Conservation (phyloP, 2,888 invertebrate genomes). For the Cepaea hortensis region DNA sequence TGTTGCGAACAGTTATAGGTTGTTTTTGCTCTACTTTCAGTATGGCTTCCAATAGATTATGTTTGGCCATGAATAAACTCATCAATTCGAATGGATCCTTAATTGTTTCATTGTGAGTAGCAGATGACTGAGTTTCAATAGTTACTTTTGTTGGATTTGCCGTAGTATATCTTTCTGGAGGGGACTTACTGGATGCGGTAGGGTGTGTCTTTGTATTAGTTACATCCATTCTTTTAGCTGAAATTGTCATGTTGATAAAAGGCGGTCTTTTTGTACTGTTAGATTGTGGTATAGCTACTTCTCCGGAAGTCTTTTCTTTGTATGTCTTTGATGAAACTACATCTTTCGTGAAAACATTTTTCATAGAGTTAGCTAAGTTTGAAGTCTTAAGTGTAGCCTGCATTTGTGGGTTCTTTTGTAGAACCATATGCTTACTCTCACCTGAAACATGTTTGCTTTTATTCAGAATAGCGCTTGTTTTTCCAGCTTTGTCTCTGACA, state of each 20-base stretch:
- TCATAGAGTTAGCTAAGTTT: not conserved
- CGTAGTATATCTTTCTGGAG: not conserved
- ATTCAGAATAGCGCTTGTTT: not conserved
- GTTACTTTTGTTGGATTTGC: not conserved
- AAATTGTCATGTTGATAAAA: not conserved
- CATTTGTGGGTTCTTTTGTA: not conserved
- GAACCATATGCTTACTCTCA: not conserved
- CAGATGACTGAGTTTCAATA: not conserved
- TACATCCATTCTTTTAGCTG: not conserved
- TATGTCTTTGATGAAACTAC: not conserved
- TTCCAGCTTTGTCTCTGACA: not conserved
- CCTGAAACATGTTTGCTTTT: not conserved
- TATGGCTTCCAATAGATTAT: not conserved
- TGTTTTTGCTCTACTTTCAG: not conserved
- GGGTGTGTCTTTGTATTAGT: not conserved
- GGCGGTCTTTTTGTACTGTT: not conserved
- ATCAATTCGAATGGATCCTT: conserved; percentile 40
- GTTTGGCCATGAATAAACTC: conserved; percentile 23
- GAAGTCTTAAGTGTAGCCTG: not conserved
- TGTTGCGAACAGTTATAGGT: not conserved
- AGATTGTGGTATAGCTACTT: not conserved
- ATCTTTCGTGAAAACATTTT: not conserved
- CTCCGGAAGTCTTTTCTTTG: not conserved
- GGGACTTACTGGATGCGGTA: not conserved
- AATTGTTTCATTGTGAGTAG: not conserved